Evolutionary conservation across 1,140 invertebrate genomes (phyloP).

Genomic region (Dendrolimus kikuchii): DNA sequence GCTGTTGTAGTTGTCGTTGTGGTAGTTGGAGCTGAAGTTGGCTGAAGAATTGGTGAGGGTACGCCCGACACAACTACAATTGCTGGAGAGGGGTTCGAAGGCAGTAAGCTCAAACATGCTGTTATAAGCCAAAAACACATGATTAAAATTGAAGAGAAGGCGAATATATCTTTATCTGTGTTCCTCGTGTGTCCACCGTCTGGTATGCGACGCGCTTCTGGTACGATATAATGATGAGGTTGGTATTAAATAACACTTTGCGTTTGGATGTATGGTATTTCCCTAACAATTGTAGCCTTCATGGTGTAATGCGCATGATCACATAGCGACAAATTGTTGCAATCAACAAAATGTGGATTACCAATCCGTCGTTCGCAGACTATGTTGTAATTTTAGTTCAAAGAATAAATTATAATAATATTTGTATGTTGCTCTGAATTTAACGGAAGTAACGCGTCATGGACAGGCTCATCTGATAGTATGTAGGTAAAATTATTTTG

Average conservation of each 20-base stretch:
- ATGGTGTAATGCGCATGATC: slow-evolving; percentile 54
- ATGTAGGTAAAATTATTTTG: no score
- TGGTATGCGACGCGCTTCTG: slow-evolving; percentile 3
- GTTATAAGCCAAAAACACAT: slow-evolving; percentile 70
- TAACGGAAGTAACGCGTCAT: no score
- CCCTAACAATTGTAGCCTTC: slow-evolving; percentile 63
- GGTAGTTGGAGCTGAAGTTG: slow-evolving; percentile 34
- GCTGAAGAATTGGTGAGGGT: slow-evolving; percentile 37
- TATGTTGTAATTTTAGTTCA: slow-evolving; percentile 22
- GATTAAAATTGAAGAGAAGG: not conserved
- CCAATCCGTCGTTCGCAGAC: slow-evolving; percentile 37
- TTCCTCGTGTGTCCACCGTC: not conserved
- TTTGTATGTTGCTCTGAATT: no score
- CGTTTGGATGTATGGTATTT: slow-evolving; percentile 56
- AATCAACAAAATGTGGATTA: slow-evolving; percentile 57
- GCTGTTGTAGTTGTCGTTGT: slow-evolving; percentile 17
- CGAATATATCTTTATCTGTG: not conserved
- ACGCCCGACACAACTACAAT: slow-evolving; percentile 45
- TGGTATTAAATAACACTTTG: slow-evolving; percentile 62
- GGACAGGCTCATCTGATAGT: no score
- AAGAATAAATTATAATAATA: slow-evolving; percentile 8
- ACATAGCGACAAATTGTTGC: slow-evolving; percentile 58
- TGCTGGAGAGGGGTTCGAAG: slow-evolving; percentile 34
- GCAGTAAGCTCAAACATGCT: slow-evolving; percentile 57
- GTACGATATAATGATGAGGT: slow-evolving; percentile 35